A percentile compares a stretch with the other conserved stretches of the same genome.
Conservation (phyloP, 2,888 invertebrate species). For the Amphipyra tragopoginis region DNA sequence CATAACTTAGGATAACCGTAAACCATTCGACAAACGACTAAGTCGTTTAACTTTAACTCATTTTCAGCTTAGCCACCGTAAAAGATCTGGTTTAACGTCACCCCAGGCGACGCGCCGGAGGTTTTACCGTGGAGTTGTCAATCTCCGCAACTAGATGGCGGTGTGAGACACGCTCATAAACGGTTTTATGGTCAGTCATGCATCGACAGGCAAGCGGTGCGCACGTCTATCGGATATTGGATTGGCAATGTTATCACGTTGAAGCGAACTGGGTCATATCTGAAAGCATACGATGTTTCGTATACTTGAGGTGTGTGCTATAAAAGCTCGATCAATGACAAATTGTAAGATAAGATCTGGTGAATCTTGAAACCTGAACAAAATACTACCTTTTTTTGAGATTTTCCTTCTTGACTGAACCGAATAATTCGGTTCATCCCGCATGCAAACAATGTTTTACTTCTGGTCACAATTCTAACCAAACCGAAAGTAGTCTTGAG, state of each 20-base stretch:
- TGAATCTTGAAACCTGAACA: no score
- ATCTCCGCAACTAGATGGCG: slow-evolving; percentile 84
- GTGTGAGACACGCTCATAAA: slow-evolving; percentile 79
- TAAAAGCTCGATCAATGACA: no score
- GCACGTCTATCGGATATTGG: slow-evolving; percentile 61
- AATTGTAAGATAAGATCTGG: no score
- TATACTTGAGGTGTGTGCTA: not conserved
- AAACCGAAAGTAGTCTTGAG: no score
- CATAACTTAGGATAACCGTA: slow-evolving; percentile 61
- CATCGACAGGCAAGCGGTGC: slow-evolving; percentile 59
- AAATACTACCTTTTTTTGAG: no score
- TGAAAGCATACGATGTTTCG: not conserved
- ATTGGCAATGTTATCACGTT: slow-evolving; percentile 21
- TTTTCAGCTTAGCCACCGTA: slow-evolving; percentile 75
- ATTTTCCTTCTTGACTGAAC: no score
- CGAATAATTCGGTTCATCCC: no score
- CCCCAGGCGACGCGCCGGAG: slow-evolving; percentile 64
- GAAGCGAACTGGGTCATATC: not conserved
- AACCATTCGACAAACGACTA: slow-evolving; percentile 75
- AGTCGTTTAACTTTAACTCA: slow-evolving; percentile 83
- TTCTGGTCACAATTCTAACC: no score
- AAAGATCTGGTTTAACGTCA: slow-evolving; percentile 77
- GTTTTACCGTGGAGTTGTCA: slow-evolving; percentile 77
- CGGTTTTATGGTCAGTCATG: slow-evolving; percentile 74
- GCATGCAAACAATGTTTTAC: no score